Evolutionary conservation across 2,888 invertebrate genomes (phyloP).

Genomic region (Chymomyza caudatula): DNA sequence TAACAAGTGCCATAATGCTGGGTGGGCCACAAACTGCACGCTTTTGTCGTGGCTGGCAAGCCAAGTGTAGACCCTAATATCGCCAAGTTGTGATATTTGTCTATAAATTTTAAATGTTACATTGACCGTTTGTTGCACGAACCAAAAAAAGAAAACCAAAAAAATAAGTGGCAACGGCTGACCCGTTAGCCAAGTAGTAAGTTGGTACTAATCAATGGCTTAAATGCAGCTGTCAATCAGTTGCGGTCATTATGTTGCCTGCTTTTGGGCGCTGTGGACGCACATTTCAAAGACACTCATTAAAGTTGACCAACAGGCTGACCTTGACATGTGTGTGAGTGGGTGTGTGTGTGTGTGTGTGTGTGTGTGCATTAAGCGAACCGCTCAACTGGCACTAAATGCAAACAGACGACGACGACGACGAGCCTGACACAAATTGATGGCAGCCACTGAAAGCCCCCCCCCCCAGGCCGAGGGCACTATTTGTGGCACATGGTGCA

Average conservation of each 20-base stretch:
- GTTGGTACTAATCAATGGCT: too few relatives aligned
- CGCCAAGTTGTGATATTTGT: slow-evolving; percentile 45
- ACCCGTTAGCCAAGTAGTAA: slow-evolving; percentile 6
- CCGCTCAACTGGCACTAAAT: slow-evolving; percentile 56
- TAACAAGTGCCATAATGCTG: slow-evolving; percentile 56
- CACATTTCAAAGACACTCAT: slow-evolving; percentile 33
- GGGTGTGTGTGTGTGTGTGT: background rate
- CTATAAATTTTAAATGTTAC: slow-evolving; percentile 68
- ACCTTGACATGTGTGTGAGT: slow-evolving; percentile 53
- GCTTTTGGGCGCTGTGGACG: background rate
- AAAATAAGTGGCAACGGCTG: slow-evolving; percentile 56
- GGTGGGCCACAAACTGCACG: too few relatives aligned
- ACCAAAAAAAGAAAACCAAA: slow-evolving; percentile 65
- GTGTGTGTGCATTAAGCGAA: slow-evolving; percentile 43
- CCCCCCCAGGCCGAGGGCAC: too few relatives aligned
- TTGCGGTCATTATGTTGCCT: slow-evolving; percentile 25
- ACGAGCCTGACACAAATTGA: slow-evolving; percentile 11
- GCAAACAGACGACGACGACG: slow-evolving; percentile 40
- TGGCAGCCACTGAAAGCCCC: background rate
- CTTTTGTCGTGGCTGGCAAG: too few relatives aligned
- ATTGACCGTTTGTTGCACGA: too few relatives aligned
- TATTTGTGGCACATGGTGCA: background rate
- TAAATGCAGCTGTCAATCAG: slow-evolving; percentile 27
- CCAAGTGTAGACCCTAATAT: too few relatives aligned
- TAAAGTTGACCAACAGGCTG: slow-evolving; percentile 39